A percentile compares a stretch with the other conserved stretches of the same genome.
Conservation (phyloP, 2,797 vertebrate genomes). For the Epinephelus malabaricus region DNA sequence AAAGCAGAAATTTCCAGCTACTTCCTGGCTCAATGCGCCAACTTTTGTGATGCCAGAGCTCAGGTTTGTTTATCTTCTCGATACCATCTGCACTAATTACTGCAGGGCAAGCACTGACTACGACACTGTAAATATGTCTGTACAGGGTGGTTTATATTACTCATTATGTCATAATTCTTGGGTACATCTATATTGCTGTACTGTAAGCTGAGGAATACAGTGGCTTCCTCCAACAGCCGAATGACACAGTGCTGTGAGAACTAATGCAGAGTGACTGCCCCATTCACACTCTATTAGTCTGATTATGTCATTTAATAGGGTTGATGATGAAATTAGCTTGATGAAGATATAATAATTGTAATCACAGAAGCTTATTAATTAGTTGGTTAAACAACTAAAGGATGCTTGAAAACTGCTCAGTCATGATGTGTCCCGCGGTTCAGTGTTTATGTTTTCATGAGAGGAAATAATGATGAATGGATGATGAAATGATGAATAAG, state of each 20-base stretch:
- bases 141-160: background rate
- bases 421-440: conserved; percentile 25
- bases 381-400: conserved; percentile 48
- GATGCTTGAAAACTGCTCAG: conserved; percentile 25
- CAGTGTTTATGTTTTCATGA: conserved; percentile 26
- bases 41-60: conserved; percentile 6
- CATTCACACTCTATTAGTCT: conserved; percentile 59
- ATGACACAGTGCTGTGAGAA: conserved; percentile 41
- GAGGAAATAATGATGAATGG: background rate
- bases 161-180: conserved; percentile 2
- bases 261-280: conserved; percentile 54
- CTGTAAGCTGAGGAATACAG: background rate
- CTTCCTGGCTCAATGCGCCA: background rate
- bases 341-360: conserved; percentile 47
- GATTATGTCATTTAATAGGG: conserved; percentile 53
- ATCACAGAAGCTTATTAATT: conserved; percentile 57
- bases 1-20: background rate
- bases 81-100: conserved; percentile 30
- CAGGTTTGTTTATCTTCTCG: conserved; percentile 31
- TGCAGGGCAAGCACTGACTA: background rate
- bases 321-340: conserved; percentile 57
- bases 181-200: background rate
- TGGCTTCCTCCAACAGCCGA: conserved; percentile 5
- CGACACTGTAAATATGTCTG: background rate
- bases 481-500: background rate